Percentiles rank a stretch among this genome's conserved stretches.
Conservation (phyloP, 2,113 vertebrate genomes). For the Chrysochloris asiatica region DNA sequence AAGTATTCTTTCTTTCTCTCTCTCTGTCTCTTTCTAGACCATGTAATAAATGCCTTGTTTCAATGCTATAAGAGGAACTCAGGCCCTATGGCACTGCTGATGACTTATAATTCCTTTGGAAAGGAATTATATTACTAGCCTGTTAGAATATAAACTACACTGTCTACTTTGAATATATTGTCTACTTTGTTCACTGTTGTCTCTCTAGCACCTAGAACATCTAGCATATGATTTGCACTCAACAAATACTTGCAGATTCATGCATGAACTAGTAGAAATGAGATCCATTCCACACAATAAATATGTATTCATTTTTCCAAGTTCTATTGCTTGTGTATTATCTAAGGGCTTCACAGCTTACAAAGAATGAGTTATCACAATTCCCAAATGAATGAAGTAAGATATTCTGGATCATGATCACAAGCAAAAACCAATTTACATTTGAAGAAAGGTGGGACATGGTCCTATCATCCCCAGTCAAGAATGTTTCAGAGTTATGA, state of each 20-base stretch:
- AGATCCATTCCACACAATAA: conserved; percentile 13
- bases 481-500: conserved; percentile 20
- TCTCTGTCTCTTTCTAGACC: conserved; percentile 1
- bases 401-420: conserved; percentile 44
- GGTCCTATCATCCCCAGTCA: neutral
- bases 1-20: neutral
- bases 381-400: conserved; percentile 46
- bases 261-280: conserved; percentile 15
- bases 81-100: neutral
- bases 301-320: conserved; percentile 32
- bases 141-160: conserved; percentile 29
- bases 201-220: conserved; percentile 26
- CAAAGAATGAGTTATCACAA: neutral
- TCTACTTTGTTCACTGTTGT: conserved; percentile 4
- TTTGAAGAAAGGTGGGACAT: conserved; percentile 22
- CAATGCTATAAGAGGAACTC: conserved; percentile 12
- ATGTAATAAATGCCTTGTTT: conserved; percentile 16
- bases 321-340: conserved; percentile 32
- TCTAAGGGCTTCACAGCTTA: conserved; percentile 18
- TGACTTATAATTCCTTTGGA: neutral
- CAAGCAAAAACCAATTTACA: conserved; percentile 52
- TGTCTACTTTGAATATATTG: no score
- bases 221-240: neutral
- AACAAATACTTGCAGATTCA: neutral
- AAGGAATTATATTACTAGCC: neutral